A percentile compares a stretch with the other conserved stretches of the same genome.
These are phyloP conservation scores for Pteria penguin DNA, from an alignment of 2,888 invertebrate genomes.

Conservation along the genomic window DNA sequence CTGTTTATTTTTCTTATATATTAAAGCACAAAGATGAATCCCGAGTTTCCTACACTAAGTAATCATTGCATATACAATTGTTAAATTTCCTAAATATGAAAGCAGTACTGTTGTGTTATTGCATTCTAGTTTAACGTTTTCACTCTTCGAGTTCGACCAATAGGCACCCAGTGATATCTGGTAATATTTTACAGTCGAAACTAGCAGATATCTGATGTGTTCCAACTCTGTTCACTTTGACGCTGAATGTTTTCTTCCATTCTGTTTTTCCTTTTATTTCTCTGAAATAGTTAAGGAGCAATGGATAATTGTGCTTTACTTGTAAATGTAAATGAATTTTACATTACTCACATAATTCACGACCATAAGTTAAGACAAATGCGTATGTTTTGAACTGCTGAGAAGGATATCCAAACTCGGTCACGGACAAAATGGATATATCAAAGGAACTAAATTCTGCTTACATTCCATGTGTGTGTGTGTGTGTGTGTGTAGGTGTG, in stretches of 20 bases:
- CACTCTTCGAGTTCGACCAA: neutral
- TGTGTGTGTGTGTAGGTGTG: too few relatives aligned
- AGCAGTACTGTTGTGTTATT: too few relatives aligned
- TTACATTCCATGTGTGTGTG: too few relatives aligned
- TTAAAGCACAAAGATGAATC: too few relatives aligned
- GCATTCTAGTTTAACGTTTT: too few relatives aligned
- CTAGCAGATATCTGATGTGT: neutral
- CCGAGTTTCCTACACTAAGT: too few relatives aligned
- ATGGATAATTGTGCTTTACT: neutral
- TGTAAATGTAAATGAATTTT: neutral
- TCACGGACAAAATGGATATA: too few relatives aligned
- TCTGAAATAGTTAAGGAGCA: neutral
- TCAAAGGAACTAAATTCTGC: too few relatives aligned
- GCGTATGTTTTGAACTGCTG: neutral
- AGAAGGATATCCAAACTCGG: too few relatives aligned
- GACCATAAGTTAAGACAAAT: neutral
- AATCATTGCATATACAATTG: too few relatives aligned
- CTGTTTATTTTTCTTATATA: too few relatives aligned
- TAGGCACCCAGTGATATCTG: conserved; percentile 16
- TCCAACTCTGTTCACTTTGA: conserved; percentile 1
- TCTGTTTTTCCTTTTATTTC: neutral
- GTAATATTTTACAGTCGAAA: conserved; percentile 18
- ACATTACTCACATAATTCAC: neutral
- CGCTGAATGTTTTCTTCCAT: conserved; percentile 8
- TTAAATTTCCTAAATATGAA: too few relatives aligned